Evolutionary conservation across 92 coral and sea anemone species (phyloP).

Genomic region (Epizoanthus scotinus): DNA sequence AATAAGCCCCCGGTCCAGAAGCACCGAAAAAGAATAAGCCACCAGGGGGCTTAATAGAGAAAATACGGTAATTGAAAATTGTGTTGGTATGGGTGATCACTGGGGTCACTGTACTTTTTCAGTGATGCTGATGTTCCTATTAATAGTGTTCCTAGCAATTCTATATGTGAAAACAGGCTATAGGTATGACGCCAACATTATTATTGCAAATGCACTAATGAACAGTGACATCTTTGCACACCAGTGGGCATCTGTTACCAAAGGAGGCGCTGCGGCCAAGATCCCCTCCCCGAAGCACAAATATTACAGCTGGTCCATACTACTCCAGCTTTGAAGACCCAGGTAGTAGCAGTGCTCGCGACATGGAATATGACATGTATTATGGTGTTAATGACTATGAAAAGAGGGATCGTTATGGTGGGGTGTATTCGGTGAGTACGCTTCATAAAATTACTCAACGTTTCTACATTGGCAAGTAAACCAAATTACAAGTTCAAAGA

Average conservation of each 20-base stretch:
- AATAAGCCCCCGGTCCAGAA: too few relatives aligned
- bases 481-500: too few relatives aligned
- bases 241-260: constrained; percentile 52
- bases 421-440: constrained; percentile 16
- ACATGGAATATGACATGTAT: constrained; percentile 40
- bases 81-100: too few relatives aligned
- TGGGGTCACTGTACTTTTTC: too few relatives aligned
- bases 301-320: constrained; percentile 35
- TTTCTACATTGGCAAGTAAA: too few relatives aligned
- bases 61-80: too few relatives aligned
- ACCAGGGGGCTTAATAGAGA: too few relatives aligned
- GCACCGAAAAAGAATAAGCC: too few relatives aligned
- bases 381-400: constrained; percentile 37
- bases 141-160: too few relatives aligned
- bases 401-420: constrained; percentile 7
- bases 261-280: constrained; percentile 59
- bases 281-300: constrained; percentile 49
- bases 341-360: constrained; percentile 3
- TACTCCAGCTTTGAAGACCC: constrained; percentile 32
- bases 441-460: too few relatives aligned
- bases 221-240: neutral
- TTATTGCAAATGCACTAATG: neutral
- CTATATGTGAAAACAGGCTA: neutral
- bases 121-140: too few relatives aligned
- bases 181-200: neutral